phyloP scores from a whole-genome alignment of 2,113 vertebrate species.

The Coptodon bakossiorum region DNA sequence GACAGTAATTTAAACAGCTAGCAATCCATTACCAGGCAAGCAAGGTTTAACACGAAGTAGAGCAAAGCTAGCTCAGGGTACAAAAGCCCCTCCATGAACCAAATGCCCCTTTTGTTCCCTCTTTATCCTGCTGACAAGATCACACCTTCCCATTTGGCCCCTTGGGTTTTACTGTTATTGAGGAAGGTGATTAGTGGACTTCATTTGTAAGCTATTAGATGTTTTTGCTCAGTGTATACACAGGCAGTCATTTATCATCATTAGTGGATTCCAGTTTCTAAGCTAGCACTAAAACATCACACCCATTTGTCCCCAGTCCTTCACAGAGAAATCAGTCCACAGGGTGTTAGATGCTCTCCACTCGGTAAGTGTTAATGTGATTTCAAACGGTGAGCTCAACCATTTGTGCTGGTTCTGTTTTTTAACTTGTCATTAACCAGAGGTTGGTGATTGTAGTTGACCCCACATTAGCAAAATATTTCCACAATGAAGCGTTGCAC shows the following conservation, averaged over 20 bases:
- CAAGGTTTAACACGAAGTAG: background rate
- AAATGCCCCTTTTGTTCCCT: background rate
- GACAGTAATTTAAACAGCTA: background rate
- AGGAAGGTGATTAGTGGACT: background rate
- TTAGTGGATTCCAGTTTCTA: background rate
- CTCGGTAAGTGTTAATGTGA: accelerated
- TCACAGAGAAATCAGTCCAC: background rate
- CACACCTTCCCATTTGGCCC: background rate
- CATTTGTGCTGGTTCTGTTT: background rate
- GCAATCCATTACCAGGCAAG: background rate
- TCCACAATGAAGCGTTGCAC: background rate
- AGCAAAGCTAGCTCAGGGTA: background rate
- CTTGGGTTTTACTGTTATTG: background rate
- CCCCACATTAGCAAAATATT: background rate
- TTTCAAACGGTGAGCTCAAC: background rate
- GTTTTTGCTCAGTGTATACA: background rate
- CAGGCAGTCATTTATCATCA: background rate
- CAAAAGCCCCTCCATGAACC: background rate
- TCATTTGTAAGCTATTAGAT: background rate
- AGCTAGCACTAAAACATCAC: background rate
- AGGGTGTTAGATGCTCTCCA: background rate
- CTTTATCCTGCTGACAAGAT: background rate
- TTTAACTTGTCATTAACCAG: background rate
- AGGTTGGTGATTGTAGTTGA: background rate
- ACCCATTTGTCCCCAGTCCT: background rate